Evolutionary conservation across 2,797 vertebrate genomes (phyloP).

Genomic region (Petrocephalus schoutedeni): DNA sequence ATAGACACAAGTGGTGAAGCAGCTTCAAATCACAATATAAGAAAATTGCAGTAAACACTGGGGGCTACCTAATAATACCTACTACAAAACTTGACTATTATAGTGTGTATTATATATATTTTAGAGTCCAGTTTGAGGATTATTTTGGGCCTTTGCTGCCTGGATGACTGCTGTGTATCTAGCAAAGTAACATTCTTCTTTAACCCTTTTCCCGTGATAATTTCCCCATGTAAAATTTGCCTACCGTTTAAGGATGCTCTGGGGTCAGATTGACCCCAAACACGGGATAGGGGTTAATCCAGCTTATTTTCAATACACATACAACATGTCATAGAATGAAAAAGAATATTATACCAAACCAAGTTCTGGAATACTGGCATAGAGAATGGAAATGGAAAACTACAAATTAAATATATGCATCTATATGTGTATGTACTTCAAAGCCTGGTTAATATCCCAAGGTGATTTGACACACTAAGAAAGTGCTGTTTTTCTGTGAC

Average conservation of each 20-base stretch:
- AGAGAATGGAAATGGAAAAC: background rate
- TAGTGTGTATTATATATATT: background rate
- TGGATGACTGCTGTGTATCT: background rate
- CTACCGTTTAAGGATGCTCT: too few relatives aligned
- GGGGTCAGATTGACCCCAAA: too few relatives aligned
- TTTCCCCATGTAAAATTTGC: too few relatives aligned
- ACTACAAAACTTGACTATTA: background rate
- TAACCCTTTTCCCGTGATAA: too few relatives aligned
- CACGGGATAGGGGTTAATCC: background rate
- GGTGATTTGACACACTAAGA: slow-evolving; percentile 1
- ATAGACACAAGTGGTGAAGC: background rate
- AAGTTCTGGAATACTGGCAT: background rate
- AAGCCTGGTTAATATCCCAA: background rate
- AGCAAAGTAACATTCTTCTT: background rate
- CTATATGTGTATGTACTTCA: background rate
- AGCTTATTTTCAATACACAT: background rate
- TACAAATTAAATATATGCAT: background rate
- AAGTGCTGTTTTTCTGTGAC: background rate
- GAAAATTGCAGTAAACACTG: background rate
- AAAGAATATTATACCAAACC: background rate
- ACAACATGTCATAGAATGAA: background rate
- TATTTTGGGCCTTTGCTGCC: background rate
- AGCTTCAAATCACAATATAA: background rate
- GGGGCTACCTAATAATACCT: background rate
- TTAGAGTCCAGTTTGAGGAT: background rate